These are phyloP conservation scores for Pogonognathellus flavescens DNA, from an alignment of 1,140 invertebrate genomes.

Conservation along the genomic window DNA sequence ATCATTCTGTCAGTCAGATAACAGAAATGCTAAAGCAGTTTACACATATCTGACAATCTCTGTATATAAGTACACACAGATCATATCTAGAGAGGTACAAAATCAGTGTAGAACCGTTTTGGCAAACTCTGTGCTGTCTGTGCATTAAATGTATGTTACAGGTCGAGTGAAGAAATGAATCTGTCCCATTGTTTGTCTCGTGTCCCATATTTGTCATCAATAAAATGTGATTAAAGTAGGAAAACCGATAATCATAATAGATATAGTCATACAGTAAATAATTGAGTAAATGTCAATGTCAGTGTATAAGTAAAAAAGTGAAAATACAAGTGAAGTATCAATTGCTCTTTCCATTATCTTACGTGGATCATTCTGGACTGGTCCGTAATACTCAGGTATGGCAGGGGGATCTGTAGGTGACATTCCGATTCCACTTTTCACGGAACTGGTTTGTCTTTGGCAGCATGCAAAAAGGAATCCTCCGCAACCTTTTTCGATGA, in stretches of 20 bases:
- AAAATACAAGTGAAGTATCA: not conserved
- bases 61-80: too few relatives aligned
- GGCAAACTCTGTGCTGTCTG: too few relatives aligned
- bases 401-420: slow-evolving; percentile 66
- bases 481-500: slow-evolving; percentile 86
- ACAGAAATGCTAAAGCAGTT: not conserved
- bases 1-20: slow-evolving; percentile 8
- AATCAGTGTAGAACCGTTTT: too few relatives aligned
- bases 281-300: not conserved
- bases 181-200: not conserved
- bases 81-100: too few relatives aligned
- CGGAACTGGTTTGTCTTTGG: slow-evolving; percentile 79
- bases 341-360: slow-evolving; percentile 61
- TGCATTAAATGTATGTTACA: too few relatives aligned
- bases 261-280: slow-evolving; percentile 36
- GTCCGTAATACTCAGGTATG: slow-evolving; percentile 73
- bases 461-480: slow-evolving; percentile 90
- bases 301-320: not conserved
- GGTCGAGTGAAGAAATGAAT: slow-evolving; percentile 7
- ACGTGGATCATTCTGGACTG: slow-evolving; percentile 72
- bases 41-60: too few relatives aligned
- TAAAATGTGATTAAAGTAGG: too few relatives aligned
- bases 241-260: not conserved
- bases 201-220: too few relatives aligned
- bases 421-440: slow-evolving; percentile 74